Evolutionary conservation across 2,888 invertebrate species (phyloP), one percentile per base, ranked within the genome.

Genomic region (Campopleginae sp.): DNA sequence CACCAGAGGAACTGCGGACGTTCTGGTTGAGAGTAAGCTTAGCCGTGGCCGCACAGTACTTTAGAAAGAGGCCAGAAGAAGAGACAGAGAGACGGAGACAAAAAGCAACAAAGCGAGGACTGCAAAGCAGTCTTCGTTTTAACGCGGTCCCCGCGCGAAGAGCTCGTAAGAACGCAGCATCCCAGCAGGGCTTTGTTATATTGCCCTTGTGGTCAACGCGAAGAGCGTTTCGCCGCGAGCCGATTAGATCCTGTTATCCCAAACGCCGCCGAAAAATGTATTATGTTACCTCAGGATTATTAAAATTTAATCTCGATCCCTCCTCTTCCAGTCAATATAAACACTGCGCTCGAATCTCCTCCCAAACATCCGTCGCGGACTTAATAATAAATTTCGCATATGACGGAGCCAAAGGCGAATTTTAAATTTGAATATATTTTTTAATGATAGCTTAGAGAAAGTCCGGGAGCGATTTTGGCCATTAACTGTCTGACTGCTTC

Each of bases 241-340:
- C 86, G 86, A 86, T 87, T 86, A 85, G 86, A 81, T 75, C 80
- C 75, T 85, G 82, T 85, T 80, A 79, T 80, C 75, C 63, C 63
- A 68, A 51, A 61, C 63, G 72, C 72, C 80, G 68, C 76, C 46
- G 44, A 72, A 68, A 68, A 79, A 81, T 84, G 27, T 58, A 84
- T 85, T 85, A 84, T 77, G 81, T 87, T 85, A 81, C 85, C 77
- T 75, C 71, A 38, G 82, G 85, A 81, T 84, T 81, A 85, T 85
- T 84, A 79, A 82, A 79, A 84, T 85, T 85, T 85, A 72, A 85
- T 84, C 74, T 65, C 65, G n/a, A 4, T 23, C 46, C 71, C 54
- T 72, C 71, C 23, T 54, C 48, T 42, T 42, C 27, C 51, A 31
- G 66, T 10, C 31, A 8, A 58, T 51, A 42, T 27, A 51, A 65